Percentiles rank a stretch among this genome's conserved stretches.
phyloP scores from a whole-genome alignment of 2,888 invertebrate species.

The Sericinus montela region DNA sequence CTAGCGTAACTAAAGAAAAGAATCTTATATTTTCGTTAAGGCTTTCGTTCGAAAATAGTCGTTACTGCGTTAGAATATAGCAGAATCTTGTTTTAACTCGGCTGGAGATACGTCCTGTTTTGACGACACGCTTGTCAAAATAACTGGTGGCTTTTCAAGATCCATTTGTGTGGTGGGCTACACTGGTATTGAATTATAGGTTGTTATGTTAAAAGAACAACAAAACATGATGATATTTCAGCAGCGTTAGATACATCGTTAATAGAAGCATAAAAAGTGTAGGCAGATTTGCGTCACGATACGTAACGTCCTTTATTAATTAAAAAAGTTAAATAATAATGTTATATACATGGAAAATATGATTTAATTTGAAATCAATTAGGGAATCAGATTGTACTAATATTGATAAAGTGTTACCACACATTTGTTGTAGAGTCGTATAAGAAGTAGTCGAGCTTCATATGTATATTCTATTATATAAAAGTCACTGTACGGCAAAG shows the following conservation, averaged over 20 bases:
- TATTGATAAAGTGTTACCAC: no score
- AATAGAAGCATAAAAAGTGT: conserved; percentile 45
- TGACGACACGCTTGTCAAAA: conserved; percentile 57
- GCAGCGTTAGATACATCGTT: conserved; percentile 56
- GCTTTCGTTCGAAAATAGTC: conserved; percentile 32
- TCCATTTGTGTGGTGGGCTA: conserved; percentile 63
- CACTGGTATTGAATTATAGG: conserved; percentile 60
- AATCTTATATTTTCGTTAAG: conserved; percentile 42
- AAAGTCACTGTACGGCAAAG: no score
- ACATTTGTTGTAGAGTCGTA: no score
- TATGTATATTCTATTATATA: no score
- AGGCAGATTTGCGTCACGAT: conserved; percentile 23
- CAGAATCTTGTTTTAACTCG: conserved; percentile 31
- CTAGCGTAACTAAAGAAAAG: conserved; percentile 62
- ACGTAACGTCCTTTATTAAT: no score
- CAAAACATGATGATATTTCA: conserved; percentile 66
- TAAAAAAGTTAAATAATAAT: no score
- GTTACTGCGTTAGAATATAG: conserved; percentile 29
- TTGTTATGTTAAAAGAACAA: conserved; percentile 64
- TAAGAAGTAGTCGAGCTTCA: no score
- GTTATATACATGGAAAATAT: no score
- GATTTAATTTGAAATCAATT: no score
- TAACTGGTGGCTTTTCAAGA: conserved; percentile 75
- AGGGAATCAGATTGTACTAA: no score
- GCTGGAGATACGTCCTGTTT: conserved; percentile 48